phyloP scores from a whole-genome alignment of 1,140 invertebrate genomes.

The Oncopodura yosiiana region DNA sequence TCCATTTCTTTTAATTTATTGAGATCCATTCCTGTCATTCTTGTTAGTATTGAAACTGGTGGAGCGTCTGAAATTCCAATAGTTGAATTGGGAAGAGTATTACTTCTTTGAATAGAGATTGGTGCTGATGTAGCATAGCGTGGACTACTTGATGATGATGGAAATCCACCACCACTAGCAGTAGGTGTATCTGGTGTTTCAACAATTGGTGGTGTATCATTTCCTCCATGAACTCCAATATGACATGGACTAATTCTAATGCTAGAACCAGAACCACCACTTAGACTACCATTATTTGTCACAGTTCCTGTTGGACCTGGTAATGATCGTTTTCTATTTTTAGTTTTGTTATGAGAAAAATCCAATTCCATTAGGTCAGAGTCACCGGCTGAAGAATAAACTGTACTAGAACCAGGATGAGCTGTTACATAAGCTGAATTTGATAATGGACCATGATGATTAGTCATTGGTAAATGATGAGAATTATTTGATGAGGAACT shows the following conservation, averaged over 20 bases:
- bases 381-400: constrained; percentile 2
- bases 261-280: constrained; percentile 2
- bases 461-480: not conserved
- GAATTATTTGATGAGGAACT: not conserved
- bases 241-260: constrained; percentile 26
- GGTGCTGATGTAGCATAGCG: constrained; percentile 30
- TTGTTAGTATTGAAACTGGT: constrained; percentile 22
- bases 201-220: constrained; percentile 1
- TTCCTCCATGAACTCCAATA: constrained; percentile 1
- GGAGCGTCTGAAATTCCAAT: constrained; percentile 9
- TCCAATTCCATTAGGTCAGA: constrained; percentile 33
- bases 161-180: not conserved
- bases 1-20: constrained; percentile 30
- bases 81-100: too few relatives aligned
- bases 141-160: not conserved
- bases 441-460: not conserved
- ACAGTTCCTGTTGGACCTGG: constrained; percentile 29
- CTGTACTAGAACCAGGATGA: not conserved
- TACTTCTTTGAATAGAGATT: constrained; percentile 30
- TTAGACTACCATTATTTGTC: constrained; percentile 16
- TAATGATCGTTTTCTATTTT: constrained; percentile 28
- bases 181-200: not conserved
- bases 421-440: not conserved
- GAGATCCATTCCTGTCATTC: constrained; percentile 32
- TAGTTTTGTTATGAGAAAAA: constrained; percentile 33